Conservation (phyloP, 2,797 vertebrate species). For the Bovichtus variegatus region DNA sequence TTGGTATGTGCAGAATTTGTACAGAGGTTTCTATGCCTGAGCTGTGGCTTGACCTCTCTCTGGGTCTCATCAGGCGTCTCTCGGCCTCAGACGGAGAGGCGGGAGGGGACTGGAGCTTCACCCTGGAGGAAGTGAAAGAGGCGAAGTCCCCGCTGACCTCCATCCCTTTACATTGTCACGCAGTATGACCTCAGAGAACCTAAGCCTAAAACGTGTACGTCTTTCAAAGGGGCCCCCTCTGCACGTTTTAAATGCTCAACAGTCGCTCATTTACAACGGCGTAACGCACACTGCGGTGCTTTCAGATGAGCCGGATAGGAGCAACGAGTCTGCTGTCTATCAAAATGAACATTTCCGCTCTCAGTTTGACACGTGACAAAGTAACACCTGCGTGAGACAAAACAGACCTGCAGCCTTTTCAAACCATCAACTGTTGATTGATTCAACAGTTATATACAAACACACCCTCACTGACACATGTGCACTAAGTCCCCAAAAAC, state of each 20-base stretch:
- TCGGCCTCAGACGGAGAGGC: constrained; percentile 62
- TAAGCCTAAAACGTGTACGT: constrained; percentile 40
- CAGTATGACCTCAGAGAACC: constrained; percentile 59
- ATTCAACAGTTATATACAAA: constrained; percentile 19
- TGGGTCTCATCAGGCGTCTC: constrained; percentile 69
- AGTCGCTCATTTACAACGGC: constrained; percentile 50
- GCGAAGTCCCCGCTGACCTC: constrained; percentile 61
- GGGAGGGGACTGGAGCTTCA: constrained; percentile 47
- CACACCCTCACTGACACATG: constrained; percentile 5
- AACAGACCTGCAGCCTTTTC: constrained; percentile 53
- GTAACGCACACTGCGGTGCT: constrained; percentile 45
- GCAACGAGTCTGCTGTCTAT: constrained; percentile 68
- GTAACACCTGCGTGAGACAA: constrained; percentile 68
- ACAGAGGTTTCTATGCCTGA: constrained; percentile 46
- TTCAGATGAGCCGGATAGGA: constrained; percentile 50
- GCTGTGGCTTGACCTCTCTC: constrained; percentile 63
- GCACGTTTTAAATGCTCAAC: constrained; percentile 65
- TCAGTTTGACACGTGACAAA: constrained; percentile 74
- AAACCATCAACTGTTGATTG: constrained; percentile 28
- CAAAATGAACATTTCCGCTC: constrained; percentile 74
- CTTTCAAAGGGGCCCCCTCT: constrained; percentile 59
- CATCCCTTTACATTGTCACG: constrained; percentile 67
- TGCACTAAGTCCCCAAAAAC: background rate
- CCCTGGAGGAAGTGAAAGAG: constrained; percentile 68
- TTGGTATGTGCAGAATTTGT: constrained; percentile 63